Conservation (phyloP, 2,113 vertebrate species). For the Callorhinus ursinus region DNA sequence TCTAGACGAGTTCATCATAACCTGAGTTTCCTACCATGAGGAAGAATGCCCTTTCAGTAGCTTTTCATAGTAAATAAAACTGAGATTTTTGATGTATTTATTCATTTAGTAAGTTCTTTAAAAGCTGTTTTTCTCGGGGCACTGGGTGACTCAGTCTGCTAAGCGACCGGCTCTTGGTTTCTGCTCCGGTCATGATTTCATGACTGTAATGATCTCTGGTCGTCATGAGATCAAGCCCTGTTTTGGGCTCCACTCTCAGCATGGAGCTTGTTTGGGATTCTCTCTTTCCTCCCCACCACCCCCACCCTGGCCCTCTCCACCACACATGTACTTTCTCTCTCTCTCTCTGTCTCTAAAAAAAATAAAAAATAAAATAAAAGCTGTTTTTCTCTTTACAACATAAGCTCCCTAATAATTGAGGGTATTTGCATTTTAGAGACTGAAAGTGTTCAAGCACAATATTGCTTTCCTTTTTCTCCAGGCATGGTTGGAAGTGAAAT, state of each 20-base stretch:
- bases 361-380: neutral
- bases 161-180: neutral
- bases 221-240: neutral
- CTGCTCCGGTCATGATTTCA: neutral
- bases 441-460: neutral
- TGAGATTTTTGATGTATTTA: neutral
- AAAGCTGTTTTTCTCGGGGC: neutral
- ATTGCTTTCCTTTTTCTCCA: neutral
- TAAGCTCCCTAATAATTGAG: neutral
- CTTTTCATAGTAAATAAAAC: constrained; percentile 11
- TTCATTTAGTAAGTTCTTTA: neutral
- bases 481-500: neutral
- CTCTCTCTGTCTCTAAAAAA: neutral
- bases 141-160: neutral
- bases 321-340: neutral
- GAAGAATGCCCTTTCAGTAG: neutral
- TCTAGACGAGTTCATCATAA: neutral
- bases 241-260: neutral
- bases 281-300: too few relatives aligned
- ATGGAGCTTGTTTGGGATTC: too few relatives aligned
- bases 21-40: neutral
- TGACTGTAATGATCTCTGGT: neutral
- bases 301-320: neutral
- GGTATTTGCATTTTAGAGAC: constrained; percentile 1
- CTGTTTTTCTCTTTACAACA: neutral